These are phyloP conservation scores for Anoplopoma fimbria DNA, from an alignment of 2,113 vertebrate genomes.

Conservation along the genomic window DNA sequence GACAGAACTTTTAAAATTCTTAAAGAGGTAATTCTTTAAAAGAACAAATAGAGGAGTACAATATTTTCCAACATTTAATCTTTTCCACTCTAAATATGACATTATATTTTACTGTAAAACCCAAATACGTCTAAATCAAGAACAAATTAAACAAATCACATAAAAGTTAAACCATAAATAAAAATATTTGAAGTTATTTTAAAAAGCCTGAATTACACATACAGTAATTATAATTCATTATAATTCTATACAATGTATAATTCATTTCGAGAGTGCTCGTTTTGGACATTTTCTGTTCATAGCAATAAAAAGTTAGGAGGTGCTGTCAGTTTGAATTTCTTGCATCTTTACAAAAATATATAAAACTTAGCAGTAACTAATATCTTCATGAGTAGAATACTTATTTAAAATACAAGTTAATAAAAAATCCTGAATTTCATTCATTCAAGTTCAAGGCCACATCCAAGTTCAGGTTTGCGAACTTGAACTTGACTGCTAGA, in stretches of 20 bases:
- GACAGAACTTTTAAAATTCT: constrained; percentile 1
- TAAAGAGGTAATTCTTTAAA: neutral
- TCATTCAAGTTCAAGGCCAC: constrained; percentile 47
- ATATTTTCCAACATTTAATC: neutral
- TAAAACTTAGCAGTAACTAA: neutral
- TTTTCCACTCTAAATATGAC: neutral
- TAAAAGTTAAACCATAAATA: neutral
- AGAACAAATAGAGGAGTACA: neutral
- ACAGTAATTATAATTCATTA: neutral
- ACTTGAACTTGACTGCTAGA: constrained; percentile 47
- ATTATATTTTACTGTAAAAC: neutral
- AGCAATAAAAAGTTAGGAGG: neutral
- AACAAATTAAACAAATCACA: neutral
- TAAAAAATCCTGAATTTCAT: neutral
- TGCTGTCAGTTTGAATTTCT: neutral
- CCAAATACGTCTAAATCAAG: neutral
- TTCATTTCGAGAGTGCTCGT: neutral
- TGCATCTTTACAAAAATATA: neutral
- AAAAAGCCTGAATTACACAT: neutral
- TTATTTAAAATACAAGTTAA: neutral
- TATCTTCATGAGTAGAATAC: neutral
- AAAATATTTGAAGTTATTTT: neutral
- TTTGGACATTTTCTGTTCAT: neutral
- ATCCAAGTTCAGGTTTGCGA: constrained; percentile 48
- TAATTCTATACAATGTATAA: neutral